A percentile compares a stretch with the other conserved stretches of the same genome.
These are phyloP conservation scores for Naja naja DNA, from an alignment of 2,113 vertebrate species.

Conservation along the genomic window DNA sequence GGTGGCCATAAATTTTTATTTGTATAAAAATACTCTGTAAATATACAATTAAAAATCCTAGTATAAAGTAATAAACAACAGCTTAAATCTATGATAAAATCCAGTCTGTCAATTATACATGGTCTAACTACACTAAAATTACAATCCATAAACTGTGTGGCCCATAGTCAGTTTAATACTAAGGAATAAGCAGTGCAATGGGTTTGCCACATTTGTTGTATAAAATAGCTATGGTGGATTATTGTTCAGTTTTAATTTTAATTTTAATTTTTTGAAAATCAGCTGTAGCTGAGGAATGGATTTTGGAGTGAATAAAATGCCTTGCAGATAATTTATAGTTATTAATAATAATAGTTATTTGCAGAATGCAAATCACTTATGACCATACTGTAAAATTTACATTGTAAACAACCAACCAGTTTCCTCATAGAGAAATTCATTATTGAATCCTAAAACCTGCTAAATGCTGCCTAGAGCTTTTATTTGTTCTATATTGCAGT, in stretches of 20 bases:
- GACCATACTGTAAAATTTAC: not conserved
- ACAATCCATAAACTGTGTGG: too few relatives aligned
- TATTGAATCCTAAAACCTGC: not conserved
- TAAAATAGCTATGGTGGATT: too few relatives aligned
- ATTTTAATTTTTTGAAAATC: not conserved
- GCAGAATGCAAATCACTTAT: not conserved
- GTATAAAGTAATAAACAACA: too few relatives aligned
- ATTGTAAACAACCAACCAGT: not conserved
- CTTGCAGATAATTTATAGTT: not conserved
- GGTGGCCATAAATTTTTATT: too few relatives aligned
- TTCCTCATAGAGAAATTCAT: not conserved
- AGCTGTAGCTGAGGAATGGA: not conserved
- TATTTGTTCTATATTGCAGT: not conserved
- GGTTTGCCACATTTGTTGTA: too few relatives aligned
- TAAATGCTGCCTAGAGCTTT: not conserved
- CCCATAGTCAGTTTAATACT: too few relatives aligned
- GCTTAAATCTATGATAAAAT: too few relatives aligned
- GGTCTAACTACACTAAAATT: too few relatives aligned
- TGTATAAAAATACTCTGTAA: too few relatives aligned
- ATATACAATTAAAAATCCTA: too few relatives aligned
- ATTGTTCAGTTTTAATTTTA: not conserved
- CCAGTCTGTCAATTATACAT: too few relatives aligned
- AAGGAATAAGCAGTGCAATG: too few relatives aligned
- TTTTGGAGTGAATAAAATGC: not conserved
- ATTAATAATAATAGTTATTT: not conserved